Evolutionary conservation across 2,888 invertebrate genomes (phyloP), one percentile per base, ranked within the genome.

Genomic region (Agonum fuliginosum): DNA sequence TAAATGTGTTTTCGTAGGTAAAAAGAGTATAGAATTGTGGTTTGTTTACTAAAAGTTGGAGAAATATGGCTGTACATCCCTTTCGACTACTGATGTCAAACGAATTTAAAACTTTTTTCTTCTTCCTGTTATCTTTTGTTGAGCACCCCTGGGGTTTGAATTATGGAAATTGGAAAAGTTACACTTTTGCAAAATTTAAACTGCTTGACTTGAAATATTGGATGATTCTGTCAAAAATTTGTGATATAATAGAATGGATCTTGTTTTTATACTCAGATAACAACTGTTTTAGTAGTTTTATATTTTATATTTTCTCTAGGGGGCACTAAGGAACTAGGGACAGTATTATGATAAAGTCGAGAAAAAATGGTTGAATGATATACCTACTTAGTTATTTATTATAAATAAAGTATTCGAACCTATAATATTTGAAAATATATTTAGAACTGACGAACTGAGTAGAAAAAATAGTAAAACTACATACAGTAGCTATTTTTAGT

Each of bases 151-250:
- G 70, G 70, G 70, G 14, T 4, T 70, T 70, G 70, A 70, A 46
- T 70, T 70, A 70, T 70, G 70, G 27, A 70, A 70, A 70, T 70
- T 43, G 46, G 70, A 70, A 70, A 70, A 70, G 43, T 70, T 67
- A 41, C 67, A 67, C 67, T 67, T 69, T 43, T 46, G 27, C 17
- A 70, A 70, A 70, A 70, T 70, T 46, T 46, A 27, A 27, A 70
- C 70, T 51, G n/a, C n/a, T 65, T 30, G 37, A n/a, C 12, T 67
- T 67, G 67, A 67, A 43, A 67, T 67, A 67, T 67, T 37, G 22
- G 20, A 20, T 37, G 12, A 54, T 41, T 67, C 67, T 67, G 41
- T 41, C 67, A 67, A 5, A 67, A 67, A 67, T 22, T 67, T 22
- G 67, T 20, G n/a, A n/a, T n/a, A n/a, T 67, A 14, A 41, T 17